These are phyloP conservation scores for Lates calcarifer DNA, from an alignment of 2,113 vertebrate species.

Conservation along the genomic window DNA sequence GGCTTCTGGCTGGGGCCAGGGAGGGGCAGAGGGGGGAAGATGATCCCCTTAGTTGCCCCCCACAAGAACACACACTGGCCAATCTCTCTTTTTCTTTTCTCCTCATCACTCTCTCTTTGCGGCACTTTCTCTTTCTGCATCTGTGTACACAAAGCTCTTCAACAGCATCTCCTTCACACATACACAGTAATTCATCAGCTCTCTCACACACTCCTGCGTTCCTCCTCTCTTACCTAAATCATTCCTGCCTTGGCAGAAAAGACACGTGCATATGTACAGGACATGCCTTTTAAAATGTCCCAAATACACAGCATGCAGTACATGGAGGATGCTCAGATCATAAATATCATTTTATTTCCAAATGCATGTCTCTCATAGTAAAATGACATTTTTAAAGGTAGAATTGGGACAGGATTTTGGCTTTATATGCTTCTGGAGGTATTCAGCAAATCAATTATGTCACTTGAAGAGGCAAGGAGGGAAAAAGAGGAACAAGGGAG, in stretches of 20 bases:
- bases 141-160: constrained; percentile 90
- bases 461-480: constrained; percentile 4
- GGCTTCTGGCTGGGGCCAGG: constrained; percentile 85
- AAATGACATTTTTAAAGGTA: constrained; percentile 21
- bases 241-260: constrained; percentile 89
- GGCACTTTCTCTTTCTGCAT: constrained; percentile 79
- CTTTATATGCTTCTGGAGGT: constrained; percentile 25
- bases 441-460: constrained; percentile 49
- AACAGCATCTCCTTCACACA: constrained; percentile 80
- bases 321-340: constrained; percentile 4
- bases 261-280: constrained; percentile 26
- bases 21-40: constrained; percentile 82
- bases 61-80: constrained; percentile 71
- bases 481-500: neutral
- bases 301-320: neutral
- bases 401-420: constrained; percentile 39
- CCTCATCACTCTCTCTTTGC: constrained; percentile 29
- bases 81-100: constrained; percentile 55
- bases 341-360: constrained; percentile 27
- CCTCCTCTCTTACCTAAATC: constrained; percentile 88
- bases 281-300: constrained; percentile 11
- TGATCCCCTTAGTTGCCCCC: constrained; percentile 83
- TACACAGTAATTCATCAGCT: constrained; percentile 38
- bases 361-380: constrained; percentile 2
- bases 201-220: constrained; percentile 61